phyloP scores from a whole-genome alignment of 2,888 invertebrate species.

The Parascotia fuliginaria region DNA sequence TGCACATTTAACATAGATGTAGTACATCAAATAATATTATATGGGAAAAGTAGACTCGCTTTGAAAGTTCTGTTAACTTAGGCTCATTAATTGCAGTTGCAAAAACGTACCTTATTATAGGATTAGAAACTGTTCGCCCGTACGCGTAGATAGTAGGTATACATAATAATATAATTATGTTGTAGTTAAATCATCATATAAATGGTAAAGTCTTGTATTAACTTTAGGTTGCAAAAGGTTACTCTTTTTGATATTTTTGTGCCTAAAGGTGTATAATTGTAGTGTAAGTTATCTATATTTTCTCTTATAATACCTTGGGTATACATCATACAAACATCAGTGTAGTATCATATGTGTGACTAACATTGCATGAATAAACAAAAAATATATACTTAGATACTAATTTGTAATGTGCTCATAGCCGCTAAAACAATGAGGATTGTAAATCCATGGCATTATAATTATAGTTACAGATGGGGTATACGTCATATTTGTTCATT shows the following conservation, averaged over 20 bases:
- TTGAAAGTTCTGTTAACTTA: not conserved
- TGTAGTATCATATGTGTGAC: slow-evolving; percentile 37
- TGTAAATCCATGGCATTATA: slow-evolving; percentile 21
- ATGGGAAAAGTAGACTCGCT: not conserved
- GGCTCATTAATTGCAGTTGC: too few relatives aligned
- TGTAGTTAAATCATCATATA: too few relatives aligned
- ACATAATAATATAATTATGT: too few relatives aligned
- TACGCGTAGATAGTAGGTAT: too few relatives aligned
- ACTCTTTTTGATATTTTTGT: too few relatives aligned
- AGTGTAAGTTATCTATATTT: not conserved
- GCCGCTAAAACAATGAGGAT: not conserved
- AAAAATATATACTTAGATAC: too few relatives aligned
- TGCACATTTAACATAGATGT: slow-evolving; percentile 25
- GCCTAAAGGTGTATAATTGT: too few relatives aligned
- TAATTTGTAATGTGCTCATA: slow-evolving; percentile 1
- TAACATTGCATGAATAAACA: slow-evolving; percentile 46
- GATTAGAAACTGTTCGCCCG: too few relatives aligned
- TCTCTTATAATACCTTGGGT: slow-evolving; percentile 6
- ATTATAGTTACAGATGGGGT: slow-evolving; percentile 35
- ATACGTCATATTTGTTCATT: slow-evolving; percentile 26
- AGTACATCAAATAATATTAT: slow-evolving; percentile 1
- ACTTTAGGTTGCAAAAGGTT: too few relatives aligned
- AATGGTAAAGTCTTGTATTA: too few relatives aligned
- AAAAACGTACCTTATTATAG: too few relatives aligned
- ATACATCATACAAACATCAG: slow-evolving; percentile 11